Base-by-base conservation (phyloP, 2,113 vertebrate genomes). In the Ia io region DNA sequence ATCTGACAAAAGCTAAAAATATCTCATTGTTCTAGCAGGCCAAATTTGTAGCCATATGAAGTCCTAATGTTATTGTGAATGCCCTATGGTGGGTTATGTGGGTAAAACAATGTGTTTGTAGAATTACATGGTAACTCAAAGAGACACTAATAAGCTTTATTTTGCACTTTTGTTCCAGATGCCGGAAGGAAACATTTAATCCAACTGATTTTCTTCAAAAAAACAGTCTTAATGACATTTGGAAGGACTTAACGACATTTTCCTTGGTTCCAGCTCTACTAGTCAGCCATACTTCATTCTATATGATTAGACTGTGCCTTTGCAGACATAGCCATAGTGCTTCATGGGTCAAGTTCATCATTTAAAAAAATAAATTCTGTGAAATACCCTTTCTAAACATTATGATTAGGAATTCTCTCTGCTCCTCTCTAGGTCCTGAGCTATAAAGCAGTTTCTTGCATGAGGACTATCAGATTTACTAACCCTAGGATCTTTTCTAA, bases 1-100 rank as follows among this genome's bases (percentile, higher is more conserved):
- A 96, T 86, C 85, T 8, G 9, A 23, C 53, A 79, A 95, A 85
- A 88, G 28, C 92, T 95, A 90, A 95, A 97, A 92, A 94, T 78
- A 88, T 3, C 71, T 85, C 77, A 85, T 63, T 85, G 73, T 40
- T 93, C 92, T 93, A 88, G 73, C 74, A 70, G 70, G 71, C 69
- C 51, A 91, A 40, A 88, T 88, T 20, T 90, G 32, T 88, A 83
- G 74, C 61, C 56, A 35, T 32, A 37, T 82, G 30, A 90, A 88
- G 35, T 77, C 25, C 18, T 51, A 84, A 95, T 92, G 42, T 77
- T 87, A 76, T 85, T 93, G 51, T 74, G 17, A 83, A 90, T 92
- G 90, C 9, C 86, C 53, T 65, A 4, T 92, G 65, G 71, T 87
- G 56, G 37, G 67, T 84, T 94, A 71, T 16, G 14, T 40, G n/a